Conservation (phyloP, 2,888 invertebrate genomes). For the Campopleginae sp. region DNA sequence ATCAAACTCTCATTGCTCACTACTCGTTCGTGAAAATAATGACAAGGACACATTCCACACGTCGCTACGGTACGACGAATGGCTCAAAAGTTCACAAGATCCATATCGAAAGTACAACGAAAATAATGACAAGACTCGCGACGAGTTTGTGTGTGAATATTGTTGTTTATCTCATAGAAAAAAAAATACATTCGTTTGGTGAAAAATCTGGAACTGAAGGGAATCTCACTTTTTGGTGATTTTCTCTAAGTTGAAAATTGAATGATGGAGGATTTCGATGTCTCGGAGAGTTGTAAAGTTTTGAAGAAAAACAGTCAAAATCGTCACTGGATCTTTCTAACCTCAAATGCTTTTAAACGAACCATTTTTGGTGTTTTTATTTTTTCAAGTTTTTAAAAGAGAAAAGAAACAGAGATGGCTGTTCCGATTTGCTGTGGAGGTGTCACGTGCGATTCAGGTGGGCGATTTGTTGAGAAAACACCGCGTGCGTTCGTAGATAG, state of each 20-base stretch:
- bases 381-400: neutral
- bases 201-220: neutral
- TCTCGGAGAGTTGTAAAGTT: neutral
- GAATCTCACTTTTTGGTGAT: neutral
- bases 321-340: neutral
- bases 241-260: neutral
- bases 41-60: slow-evolving; percentile 59
- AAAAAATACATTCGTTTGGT: neutral
- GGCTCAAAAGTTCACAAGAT: neutral
- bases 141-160: neutral
- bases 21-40: slow-evolving; percentile 57
- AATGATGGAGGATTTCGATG: neutral
- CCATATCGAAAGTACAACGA: neutral
- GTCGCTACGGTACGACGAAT: slow-evolving; percentile 42
- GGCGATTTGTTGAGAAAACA: slow-evolving; percentile 46
- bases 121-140: neutral
- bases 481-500: slow-evolving; percentile 12
- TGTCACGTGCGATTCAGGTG: slow-evolving; percentile 40
- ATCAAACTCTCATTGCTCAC: slow-evolving; percentile 50
- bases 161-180: neutral
- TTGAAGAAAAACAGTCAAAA: neutral
- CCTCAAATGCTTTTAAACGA: neutral
- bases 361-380: neutral
- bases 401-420: slow-evolving; percentile 27
- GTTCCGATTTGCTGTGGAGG: slow-evolving; percentile 47